Base-by-base conservation (phyloP, 1,140 invertebrate species). In the Phymorhynchus buccinoides region DNA sequence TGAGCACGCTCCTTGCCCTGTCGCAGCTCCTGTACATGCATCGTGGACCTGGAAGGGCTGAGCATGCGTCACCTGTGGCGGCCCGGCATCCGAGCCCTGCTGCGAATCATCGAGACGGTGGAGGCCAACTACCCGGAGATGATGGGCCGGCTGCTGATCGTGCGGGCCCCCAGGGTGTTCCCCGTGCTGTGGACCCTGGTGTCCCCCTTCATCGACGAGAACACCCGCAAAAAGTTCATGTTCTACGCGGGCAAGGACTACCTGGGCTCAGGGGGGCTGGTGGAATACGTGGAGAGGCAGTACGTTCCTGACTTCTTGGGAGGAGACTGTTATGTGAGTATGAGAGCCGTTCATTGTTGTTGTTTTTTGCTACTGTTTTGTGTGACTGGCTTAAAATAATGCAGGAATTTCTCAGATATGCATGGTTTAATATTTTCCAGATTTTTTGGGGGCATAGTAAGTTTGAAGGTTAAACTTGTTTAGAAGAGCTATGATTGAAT, bases 61-160 rank as follows among this genome's bases (percentile, higher is more conserved):
- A 98, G 98, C 92, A 98, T 99, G 97, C 95, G 97, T 37, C 98
- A 99, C 94, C 94, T 99, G 71, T 99, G 98, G 98, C 94, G 97
- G 89, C 97, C 97, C 9, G 97, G 97, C 35, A 96, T 99, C 84
- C 96, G 96, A 91, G 96, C 97, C 42, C 94, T 99, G 84, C 94
- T 98, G n/a, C 95, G 96, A 85, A 98, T 99, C 89, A 99, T 98
- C 89, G 97, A 98, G 94, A 97, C 97, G 78, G 97, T 98, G 12
- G 97, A 99, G 93, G 96, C 96, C n/a, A 98, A 99, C 94, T 99
- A 99, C 94, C 98, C 98, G 18, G 98, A 99, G 94, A 99, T 97
- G 14, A 97, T 99, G 96, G 97, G 97, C 22, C 85, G 89, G 27
- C 86, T 93, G 18, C 87, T 92, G 22, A 92, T 93, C 84, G 92